phyloP scores from a whole-genome alignment of 2,797 vertebrate species.

The Sylvia borin region DNA sequence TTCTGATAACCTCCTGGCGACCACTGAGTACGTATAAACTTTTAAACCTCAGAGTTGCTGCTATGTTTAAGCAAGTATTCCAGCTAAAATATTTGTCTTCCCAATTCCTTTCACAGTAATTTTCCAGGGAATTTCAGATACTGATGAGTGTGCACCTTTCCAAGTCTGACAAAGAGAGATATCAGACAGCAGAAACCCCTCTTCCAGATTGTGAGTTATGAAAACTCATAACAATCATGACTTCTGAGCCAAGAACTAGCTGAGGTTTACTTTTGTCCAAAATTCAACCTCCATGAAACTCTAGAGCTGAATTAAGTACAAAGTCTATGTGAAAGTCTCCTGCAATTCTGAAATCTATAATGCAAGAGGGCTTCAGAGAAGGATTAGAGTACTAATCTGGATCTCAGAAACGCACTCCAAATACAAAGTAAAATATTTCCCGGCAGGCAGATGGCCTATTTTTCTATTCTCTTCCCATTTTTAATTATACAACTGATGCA shows the following conservation, averaged over 20 bases:
- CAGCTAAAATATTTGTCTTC: not conserved
- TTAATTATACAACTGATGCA: not conserved
- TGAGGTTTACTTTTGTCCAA: not conserved
- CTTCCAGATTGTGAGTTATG: fast-evolving
- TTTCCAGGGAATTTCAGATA: not conserved
- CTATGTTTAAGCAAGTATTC: not conserved
- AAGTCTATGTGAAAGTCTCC: not conserved
- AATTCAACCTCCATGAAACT: not conserved
- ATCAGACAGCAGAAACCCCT: not conserved
- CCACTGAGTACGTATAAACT: fast-evolving
- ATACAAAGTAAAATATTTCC: not conserved
- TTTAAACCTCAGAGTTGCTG: not conserved
- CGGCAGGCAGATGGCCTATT: not conserved
- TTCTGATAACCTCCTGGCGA: not conserved
- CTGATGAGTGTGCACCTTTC: not conserved
- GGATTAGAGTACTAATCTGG: not conserved
- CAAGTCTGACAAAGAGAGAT: not conserved
- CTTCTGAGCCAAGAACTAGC: not conserved
- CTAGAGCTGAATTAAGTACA: not conserved
- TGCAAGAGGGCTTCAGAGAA: not conserved
- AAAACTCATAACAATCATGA: not conserved
- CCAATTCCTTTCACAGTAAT: not conserved
- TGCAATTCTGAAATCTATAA: not conserved
- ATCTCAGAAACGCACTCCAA: not conserved
- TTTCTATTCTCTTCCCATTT: not conserved